Conservation (phyloP, 2,888 invertebrate genomes). For the Dysmachus trigonus region DNA sequence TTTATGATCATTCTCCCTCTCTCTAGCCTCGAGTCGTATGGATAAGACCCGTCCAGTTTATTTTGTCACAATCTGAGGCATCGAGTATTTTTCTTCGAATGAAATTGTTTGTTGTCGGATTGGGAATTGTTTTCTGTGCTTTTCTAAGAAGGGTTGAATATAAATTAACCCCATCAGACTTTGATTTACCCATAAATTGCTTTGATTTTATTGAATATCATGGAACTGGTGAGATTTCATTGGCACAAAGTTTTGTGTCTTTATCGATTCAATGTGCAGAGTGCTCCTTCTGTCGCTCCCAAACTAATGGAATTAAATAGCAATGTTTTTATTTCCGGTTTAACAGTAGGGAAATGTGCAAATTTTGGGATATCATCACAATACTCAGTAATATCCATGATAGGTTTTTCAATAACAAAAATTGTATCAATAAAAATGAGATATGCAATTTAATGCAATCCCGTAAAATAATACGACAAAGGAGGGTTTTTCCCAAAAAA, state of each 20-base stretch:
- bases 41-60: slow-evolving; percentile 33
- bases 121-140: slow-evolving; percentile 30
- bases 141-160: slow-evolving; percentile 32
- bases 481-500: too few relatives aligned
- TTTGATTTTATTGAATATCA: slow-evolving; percentile 30
- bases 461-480: too few relatives aligned
- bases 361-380: too few relatives aligned
- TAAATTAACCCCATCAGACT: slow-evolving; percentile 33
- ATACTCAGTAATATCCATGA: too few relatives aligned
- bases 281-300: not conserved
- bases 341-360: not conserved
- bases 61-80: slow-evolving; percentile 34
- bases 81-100: slow-evolving; percentile 19
- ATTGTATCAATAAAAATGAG: too few relatives aligned
- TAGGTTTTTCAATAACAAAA: not conserved
- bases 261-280: not conserved
- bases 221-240: slow-evolving; percentile 11
- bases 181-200: slow-evolving; percentile 32
- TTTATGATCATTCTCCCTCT: slow-evolving; percentile 38
- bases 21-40: too few relatives aligned
- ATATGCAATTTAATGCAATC: too few relatives aligned
- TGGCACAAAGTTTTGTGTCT: not conserved
- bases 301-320: not conserved
- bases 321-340: not conserved
- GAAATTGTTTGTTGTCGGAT: slow-evolving; percentile 37